Percentiles rank a stretch among this genome's conserved stretches.
Conservation (phyloP, 2,113 vertebrate genomes). For the Condylura cristata region DNA sequence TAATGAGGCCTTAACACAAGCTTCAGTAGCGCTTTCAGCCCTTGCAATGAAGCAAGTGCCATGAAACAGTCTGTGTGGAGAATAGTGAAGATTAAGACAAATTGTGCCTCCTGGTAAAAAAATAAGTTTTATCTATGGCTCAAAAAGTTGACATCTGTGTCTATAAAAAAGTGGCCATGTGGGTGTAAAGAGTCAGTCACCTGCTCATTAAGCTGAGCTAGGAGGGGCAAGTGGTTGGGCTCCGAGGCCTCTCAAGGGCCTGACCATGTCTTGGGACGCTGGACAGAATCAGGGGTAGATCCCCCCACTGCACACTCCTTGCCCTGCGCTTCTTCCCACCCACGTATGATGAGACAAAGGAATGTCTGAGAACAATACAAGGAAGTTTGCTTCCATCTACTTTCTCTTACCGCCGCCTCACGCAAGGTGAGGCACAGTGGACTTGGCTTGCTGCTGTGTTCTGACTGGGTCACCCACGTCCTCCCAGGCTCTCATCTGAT, state of each 20-base stretch:
- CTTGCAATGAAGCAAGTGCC: background rate
- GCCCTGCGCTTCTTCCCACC: background rate
- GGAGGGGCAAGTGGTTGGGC: background rate
- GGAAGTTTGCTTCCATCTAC: background rate
- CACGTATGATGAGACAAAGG: background rate
- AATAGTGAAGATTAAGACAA: background rate
- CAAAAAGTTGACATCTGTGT: background rate
- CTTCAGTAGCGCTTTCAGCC: constrained; percentile 37
- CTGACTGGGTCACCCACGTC: background rate
- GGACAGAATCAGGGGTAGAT: background rate
- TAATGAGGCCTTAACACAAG: constrained; percentile 67
- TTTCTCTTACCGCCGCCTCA: background rate
- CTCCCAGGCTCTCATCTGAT: background rate
- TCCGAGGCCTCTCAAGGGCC: too few species aligned
- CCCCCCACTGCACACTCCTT: background rate
- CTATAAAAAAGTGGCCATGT: background rate
- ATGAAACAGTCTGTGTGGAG: background rate
- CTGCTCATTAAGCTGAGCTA: background rate
- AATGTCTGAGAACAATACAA: background rate
- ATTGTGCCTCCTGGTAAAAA: background rate
- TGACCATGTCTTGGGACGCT: background rate
- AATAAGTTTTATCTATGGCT: background rate
- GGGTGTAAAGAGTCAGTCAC: background rate
- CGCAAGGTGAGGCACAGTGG: background rate
- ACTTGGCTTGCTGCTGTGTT: background rate